Base-by-base conservation (phyloP, 2,888 invertebrate genomes). In the Drosophila ustulata region DNA sequence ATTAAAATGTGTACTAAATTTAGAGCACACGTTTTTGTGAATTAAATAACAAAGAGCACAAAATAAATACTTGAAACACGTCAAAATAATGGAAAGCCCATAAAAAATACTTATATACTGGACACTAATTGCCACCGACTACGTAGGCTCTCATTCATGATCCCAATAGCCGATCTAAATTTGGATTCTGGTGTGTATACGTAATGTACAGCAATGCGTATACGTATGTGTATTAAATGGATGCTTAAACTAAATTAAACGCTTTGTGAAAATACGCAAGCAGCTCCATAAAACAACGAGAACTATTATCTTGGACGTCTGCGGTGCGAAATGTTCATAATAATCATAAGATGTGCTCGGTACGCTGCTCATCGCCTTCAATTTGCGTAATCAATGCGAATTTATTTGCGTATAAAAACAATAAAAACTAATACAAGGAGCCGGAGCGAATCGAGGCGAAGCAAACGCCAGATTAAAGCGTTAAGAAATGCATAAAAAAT, bases 301-400 rank as follows among this genome's bases (percentile, higher is more conserved):
- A 49, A 46, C 58, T 50, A 66, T 73, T 64, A 64, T 67, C 57
- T 64, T 55, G 26, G 55, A 61, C 49, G 65, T 67, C 67, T 77
- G 74, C 39, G 74, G 69, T 70, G 68, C 65, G 53, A 66, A 63
- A 75, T 55, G 49, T 53, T 67, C 67, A 75, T 78, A 78, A 68
- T 71, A 73, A 67, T 80, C 70, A 78, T 80, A 71, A 75, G 64
- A 73, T 49, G 32, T 6, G 41, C 37, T 52, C 47, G 34, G 28
- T 68, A 18, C 49, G 41, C 45, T 55, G 43, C 18, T 46, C 59
- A 49, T 18, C 62, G 56, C 59, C 64, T 79, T 71, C 74, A 68
- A 80, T 80, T 80, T 80, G 81, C 80, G 81, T 81, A 80, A 78
- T 78, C 80, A 75, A 80, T 77, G 71, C 65, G 74, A 77, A 74